A percentile compares a stretch with the other conserved stretches of the same genome.
Conservation (phyloP, 64 coral and sea anemone genomes). For the Stichodactyla helianthus region DNA sequence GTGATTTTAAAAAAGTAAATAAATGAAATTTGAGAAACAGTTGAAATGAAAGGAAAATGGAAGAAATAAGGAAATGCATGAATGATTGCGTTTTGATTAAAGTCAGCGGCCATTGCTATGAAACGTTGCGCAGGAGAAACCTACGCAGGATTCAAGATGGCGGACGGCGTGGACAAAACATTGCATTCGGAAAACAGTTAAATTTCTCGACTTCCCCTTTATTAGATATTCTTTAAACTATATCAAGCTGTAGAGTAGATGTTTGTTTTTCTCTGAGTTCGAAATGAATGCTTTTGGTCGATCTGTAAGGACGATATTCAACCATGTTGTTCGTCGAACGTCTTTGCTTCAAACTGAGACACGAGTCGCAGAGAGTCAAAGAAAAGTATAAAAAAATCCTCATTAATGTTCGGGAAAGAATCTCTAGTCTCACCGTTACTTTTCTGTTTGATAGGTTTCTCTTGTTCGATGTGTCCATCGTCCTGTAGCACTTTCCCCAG, state of each 20-base stretch:
- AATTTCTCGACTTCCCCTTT: background rate
- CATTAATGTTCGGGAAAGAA: background rate
- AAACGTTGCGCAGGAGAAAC: background rate
- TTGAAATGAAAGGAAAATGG: too few relatives aligned
- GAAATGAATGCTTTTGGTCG: background rate
- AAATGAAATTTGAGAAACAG: background rate
- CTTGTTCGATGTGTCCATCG: conserved; percentile 29
- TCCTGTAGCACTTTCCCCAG: conserved; percentile 33
- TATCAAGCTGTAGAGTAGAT: background rate
- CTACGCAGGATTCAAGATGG: conserved; percentile 19
- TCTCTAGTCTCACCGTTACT: background rate
- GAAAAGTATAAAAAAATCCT: background rate
- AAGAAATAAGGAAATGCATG: background rate
- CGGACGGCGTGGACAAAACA: background rate
- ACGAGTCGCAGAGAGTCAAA: background rate
- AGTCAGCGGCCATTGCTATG: background rate
- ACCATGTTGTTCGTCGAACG: background rate
- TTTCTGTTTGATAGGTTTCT: background rate
- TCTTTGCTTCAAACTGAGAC: background rate
- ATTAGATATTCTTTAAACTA: background rate
- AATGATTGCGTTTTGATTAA: background rate
- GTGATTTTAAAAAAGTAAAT: background rate
- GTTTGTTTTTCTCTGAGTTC: background rate
- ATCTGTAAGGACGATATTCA: background rate
- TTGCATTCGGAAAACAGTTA: background rate